Base-by-base conservation (phyloP, 2,797 vertebrate genomes). In the Gymnocypris eckloni region DNA sequence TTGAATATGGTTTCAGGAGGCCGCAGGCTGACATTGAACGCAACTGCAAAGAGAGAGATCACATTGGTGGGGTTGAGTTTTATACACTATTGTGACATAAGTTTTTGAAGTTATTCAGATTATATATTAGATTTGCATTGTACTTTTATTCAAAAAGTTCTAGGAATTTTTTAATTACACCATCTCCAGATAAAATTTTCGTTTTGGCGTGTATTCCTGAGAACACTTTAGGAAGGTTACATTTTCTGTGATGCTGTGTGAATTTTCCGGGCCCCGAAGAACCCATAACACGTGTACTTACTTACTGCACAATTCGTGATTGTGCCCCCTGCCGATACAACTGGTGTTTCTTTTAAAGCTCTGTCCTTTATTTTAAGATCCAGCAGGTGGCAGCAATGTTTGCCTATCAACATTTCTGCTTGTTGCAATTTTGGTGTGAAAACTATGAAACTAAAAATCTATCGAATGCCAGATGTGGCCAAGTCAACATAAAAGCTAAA, bases 1-100 rank as follows among this genome's bases (percentile, higher is more conserved):
- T 97, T 98, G 89, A 96, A 97, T 91, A 97, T 91, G 0, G 94
- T 95, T 76, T 97, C 94, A 8, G 97, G 96, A 50, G 97, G 96
- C 88, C 96, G 96, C 86, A 98, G 94, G 85, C 91, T 91, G 2
- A 93, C 91, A 92, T 96, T 97, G 88, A 98, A 94, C 5, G 97
- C 97, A 28, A 95, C 97, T 98, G 92, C 13, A 79, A 82, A 56
- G 28, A 81, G 67, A 33, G 82, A 54, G 2, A 79, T 33, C 8
- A 69, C 10, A 43, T 16, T 5, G 0, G 18, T 64, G 15, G 61
- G 50, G 28, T 54, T 18, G 10, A 76, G 48, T 18, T 25, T 79
- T 22, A 76, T 16, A 52, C 6, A 41, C 16, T 61, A n/a, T 12
- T 11, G 7, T 61, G 50, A 54, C 15, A 28, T 33, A 4, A 41